Evolutionary conservation across 2,113 vertebrate species (phyloP).

Genomic region (Callaeas wilsoni): DNA sequence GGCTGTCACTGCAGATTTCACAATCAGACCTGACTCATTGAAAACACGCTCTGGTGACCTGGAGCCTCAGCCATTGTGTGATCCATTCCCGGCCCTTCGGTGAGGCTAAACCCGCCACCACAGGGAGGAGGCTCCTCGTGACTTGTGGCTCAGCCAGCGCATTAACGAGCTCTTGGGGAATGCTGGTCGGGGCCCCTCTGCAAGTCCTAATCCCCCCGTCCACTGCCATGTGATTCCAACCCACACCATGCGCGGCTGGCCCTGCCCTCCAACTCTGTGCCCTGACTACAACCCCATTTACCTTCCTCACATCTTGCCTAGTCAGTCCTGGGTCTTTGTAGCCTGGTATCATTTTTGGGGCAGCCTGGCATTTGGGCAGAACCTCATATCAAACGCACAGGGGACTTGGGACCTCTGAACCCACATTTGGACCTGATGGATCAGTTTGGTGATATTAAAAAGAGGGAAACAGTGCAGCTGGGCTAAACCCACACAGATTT

Average conservation of each 20-base stretch:
- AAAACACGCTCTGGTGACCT: neutral
- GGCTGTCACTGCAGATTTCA: neutral
- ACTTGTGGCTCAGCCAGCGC: neutral
- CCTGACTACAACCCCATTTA: neutral
- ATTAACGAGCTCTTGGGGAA: neutral
- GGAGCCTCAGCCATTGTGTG: neutral
- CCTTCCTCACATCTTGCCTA: neutral
- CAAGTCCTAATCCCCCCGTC: neutral
- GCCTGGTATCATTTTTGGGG: neutral
- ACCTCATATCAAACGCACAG: accelerated
- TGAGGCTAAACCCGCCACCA: neutral
- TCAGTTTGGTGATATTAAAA: neutral
- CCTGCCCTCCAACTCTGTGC: neutral
- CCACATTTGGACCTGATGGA: neutral
- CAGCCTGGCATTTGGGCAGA: neutral
- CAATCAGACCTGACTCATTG: neutral
- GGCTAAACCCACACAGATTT: neutral
- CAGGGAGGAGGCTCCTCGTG: neutral
- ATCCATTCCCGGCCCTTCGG: neutral
- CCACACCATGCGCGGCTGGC: neutral
- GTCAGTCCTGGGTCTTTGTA: neutral
- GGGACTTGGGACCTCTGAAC: neutral
- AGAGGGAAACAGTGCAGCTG: neutral
- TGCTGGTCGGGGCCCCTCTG: neutral
- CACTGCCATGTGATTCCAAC: neutral